phyloP scores from a whole-genome alignment of 2,888 invertebrate genomes.

The Minunthozetes semirufus region DNA sequence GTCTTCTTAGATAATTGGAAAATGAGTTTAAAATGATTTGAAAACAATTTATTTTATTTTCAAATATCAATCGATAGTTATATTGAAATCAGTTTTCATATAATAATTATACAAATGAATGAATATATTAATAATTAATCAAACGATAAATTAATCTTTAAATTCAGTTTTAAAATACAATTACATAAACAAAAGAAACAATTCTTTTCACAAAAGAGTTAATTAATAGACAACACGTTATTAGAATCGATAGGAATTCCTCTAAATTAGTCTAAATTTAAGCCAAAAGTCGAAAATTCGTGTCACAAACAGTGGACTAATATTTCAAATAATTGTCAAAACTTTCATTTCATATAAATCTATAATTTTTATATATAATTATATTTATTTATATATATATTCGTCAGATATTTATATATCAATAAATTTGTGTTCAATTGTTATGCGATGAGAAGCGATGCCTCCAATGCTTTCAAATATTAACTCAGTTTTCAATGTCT shows the following conservation, averaged over 20 bases:
- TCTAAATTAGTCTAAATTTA: neutral
- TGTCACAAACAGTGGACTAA: neutral
- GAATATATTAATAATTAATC: neutral
- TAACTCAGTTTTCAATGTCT: too few relatives aligned
- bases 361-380: neutral
- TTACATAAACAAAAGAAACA: neutral
- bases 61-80: neutral
- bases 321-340: neutral
- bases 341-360: neutral
- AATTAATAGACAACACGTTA: neutral
- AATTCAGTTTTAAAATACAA: neutral
- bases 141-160: neutral
- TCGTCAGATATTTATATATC: neutral
- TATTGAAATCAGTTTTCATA: neutral
- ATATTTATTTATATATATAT: neutral
- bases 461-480: too few relatives aligned
- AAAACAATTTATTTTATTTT: neutral
- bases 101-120: constrained; percentile 5
- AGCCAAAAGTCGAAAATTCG: neutral
- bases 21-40: too few relatives aligned
- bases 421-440: too few relatives aligned
- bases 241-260: too few relatives aligned
- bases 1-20: too few relatives aligned
- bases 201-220: neutral
- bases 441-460: too few relatives aligned